Percentiles rank a stretch among this genome's conserved stretches.
Evolutionary conservation across 2,797 vertebrate species (phyloP).

Genomic region (Pogoniulus pusillus): DNA sequence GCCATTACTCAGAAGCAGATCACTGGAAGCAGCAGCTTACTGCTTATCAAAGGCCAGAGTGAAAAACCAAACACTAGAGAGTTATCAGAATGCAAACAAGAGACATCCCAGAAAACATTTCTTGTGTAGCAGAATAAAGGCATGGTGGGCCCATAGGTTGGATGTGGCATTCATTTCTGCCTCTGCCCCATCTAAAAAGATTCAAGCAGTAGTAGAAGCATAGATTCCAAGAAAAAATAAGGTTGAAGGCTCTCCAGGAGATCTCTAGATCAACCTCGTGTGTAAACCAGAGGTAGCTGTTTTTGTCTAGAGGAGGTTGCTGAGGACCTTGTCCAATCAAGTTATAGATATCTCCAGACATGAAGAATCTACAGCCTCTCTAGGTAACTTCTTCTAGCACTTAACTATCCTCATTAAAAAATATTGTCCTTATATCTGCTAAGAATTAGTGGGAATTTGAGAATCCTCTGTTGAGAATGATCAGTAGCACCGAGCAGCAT

Average conservation of each 20-base stretch:
- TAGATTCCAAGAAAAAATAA: not conserved
- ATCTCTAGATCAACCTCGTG: not conserved
- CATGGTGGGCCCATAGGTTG: not conserved
- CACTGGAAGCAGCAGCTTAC: not conserved
- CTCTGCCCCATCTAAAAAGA: not conserved
- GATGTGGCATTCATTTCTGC: not conserved
- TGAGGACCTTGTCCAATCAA: not conserved
- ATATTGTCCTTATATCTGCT: not conserved
- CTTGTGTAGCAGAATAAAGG: not conserved
- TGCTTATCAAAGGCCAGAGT: not conserved
- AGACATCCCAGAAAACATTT: not conserved
- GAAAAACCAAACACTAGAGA: not conserved
- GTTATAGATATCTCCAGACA: not conserved
- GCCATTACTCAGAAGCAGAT: not conserved
- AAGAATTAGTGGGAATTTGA: not conserved
- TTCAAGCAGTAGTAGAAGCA: not conserved
- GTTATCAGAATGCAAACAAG: slow-evolving; percentile 1
- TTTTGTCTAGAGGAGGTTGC: not conserved
- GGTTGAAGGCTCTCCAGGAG: not conserved
- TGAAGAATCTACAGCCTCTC: not conserved
- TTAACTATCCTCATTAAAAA: not conserved
- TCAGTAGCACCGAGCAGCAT: not conserved
- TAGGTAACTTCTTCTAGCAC: not conserved
- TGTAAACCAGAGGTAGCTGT: not conserved
- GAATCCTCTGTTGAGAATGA: not conserved